Percentiles rank a stretch among this genome's conserved stretches.
These are phyloP conservation scores for Sula dactylatra DNA, from an alignment of 2,113 vertebrate species.

Conservation along the genomic window DNA sequence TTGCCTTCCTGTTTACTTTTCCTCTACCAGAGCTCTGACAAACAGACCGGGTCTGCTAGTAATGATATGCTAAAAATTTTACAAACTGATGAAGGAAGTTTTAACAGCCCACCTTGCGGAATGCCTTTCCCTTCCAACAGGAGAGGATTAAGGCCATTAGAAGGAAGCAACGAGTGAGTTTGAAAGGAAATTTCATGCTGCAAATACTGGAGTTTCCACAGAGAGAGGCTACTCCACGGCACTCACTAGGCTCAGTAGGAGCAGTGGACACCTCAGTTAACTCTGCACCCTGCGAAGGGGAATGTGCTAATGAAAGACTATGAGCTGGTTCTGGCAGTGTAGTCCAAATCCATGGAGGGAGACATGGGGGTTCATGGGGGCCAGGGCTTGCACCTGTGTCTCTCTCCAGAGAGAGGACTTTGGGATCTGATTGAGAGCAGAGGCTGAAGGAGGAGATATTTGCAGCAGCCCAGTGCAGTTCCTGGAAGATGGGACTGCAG, in stretches of 20 bases:
- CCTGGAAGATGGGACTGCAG: not conserved
- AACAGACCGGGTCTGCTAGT: rapidly evolving
- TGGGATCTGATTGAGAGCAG: not conserved
- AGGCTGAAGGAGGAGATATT: rapidly evolving
- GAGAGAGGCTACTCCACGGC: rapidly evolving
- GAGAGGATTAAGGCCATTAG: not conserved
- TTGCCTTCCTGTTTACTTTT: not conserved
- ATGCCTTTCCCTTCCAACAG: not conserved
- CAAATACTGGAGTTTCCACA: not conserved
- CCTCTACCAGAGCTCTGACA: not conserved
- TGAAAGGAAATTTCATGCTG: not conserved
- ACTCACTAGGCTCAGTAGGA: rapidly evolving
- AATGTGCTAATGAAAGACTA: not conserved
- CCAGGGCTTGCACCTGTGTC: not conserved
- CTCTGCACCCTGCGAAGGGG: not conserved
- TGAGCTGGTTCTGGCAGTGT: not conserved
- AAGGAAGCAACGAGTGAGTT: not conserved
- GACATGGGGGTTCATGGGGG: too few relatives aligned
- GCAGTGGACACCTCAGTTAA: not conserved
- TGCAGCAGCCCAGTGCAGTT: not conserved
- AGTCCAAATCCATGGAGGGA: not conserved
- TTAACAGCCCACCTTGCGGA: not conserved
- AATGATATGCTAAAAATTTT: rapidly evolving
- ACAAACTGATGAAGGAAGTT: not conserved
- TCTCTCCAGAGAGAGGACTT: not conserved